Conservation (phyloP, 2,113 vertebrate species). For the Cinclus cinclus region DNA sequence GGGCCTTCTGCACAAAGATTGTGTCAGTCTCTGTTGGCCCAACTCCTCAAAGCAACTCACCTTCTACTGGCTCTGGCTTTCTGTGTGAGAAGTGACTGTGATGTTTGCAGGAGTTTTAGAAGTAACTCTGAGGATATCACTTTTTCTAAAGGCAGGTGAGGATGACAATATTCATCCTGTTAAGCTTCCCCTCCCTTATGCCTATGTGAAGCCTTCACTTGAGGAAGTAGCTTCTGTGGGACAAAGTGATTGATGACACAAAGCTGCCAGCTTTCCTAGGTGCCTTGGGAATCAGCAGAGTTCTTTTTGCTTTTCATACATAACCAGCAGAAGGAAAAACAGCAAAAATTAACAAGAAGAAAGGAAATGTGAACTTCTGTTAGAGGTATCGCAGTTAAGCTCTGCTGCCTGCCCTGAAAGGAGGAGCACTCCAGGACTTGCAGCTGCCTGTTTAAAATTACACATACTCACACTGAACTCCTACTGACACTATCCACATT, state of each 20-base stretch:
- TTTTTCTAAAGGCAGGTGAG: not conserved
- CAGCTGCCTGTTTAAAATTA: not conserved
- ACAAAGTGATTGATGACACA: not conserved
- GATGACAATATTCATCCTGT: not conserved
- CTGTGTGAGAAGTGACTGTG: not conserved
- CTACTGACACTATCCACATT: not conserved
- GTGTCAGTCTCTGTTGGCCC: not conserved
- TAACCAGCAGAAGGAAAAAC: not conserved
- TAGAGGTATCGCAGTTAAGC: not conserved
- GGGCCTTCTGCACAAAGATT: not conserved
- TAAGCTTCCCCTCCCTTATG: not conserved
- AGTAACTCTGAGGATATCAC: not conserved
- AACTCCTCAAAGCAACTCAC: not conserved
- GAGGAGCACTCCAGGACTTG: not conserved
- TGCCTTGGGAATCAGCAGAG: not conserved
- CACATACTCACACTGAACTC: not conserved
- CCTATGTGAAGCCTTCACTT: not conserved
- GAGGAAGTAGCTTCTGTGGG: not conserved
- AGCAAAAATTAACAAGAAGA: not conserved
- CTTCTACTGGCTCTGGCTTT: not conserved
- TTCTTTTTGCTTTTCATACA: not conserved
- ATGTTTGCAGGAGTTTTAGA: not conserved
- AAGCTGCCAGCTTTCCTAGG: not conserved
- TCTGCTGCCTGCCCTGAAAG: not conserved
- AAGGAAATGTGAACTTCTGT: not conserved